Evolutionary conservation across 23 tunicate genomes (phyloP), one percentile per base, ranked within the genome.

Genomic region (Aplidium turbinatum): DNA sequence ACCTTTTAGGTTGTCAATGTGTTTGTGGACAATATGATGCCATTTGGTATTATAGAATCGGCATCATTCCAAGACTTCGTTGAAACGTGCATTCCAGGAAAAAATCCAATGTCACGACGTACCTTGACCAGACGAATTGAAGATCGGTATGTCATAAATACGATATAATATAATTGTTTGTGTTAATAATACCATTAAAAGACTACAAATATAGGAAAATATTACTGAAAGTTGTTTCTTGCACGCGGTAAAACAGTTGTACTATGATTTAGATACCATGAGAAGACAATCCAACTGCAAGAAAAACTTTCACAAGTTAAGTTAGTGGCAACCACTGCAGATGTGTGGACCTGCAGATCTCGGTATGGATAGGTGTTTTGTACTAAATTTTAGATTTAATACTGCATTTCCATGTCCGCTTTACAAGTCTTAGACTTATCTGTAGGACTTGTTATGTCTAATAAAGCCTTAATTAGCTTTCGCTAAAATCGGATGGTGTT

Each of bases 31-130:
- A 60, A 60, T 30, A 60, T 60, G 67, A 35, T 60, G 5, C 67
- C 67, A 26, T n/a, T 60, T 35, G 38, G 31, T 29, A 29, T 60
- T 26, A 60, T 60, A 29, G 67, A 60, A 60, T 60, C 67, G 5
- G 36, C 9, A 60, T 60, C 67, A 7, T 60, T 25, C 31, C 35
- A 60, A 60, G 67, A 60, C n/a, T 60, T 60, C 31, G 67, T 60
- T 26, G 30, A 35, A 5, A 60, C 35, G 4, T 60, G 67, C 67
- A 60, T 60, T 25, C 67, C n/a, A 4, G 35, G 67, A 60, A 60
- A 60, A 60, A 60, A 25, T 35, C 5, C 67, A 25, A 60, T 60
- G 67, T 60, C 67, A 5, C 9, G 35, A 60, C 34, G 67, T 29
- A 29, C 67, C 5, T 29, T 60, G 7, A 60, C 67, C 9, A 26